Base-by-base conservation (phyloP, 2,113 vertebrate species). In the Mormyrus lacerda region DNA sequence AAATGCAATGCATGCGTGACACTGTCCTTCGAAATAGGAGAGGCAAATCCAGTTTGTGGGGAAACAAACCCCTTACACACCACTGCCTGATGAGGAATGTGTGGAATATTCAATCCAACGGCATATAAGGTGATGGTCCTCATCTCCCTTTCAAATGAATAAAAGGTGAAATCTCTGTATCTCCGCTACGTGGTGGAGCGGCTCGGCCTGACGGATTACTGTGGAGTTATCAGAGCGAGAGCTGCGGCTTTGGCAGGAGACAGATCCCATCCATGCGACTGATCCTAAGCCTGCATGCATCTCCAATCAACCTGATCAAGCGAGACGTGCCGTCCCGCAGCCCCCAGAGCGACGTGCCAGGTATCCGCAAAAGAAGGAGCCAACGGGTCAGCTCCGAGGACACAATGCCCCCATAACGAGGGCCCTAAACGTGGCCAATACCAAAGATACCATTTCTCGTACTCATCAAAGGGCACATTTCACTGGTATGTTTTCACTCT, bases 141-240 rank as follows among this genome's bases (percentile, higher is more conserved):
- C 95, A 97, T 99, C 96, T 98, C 97, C 97, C 97, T 97, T 97
- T 97, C 97, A 98, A 98, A 99, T 99, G 96, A 97, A 93, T 95
- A 95, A 94, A 79, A 90, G 92, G 93, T 95, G 92, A 96, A 96
- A 95, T 93, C 92, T 90, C 93, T 83, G 91, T 92, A 91, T 95
- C 90, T 91, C 95, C 95, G 93, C 92, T 93, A 95, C 92, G 92
- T 94, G 91, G 89, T 84, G 90, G 93, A 91, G 93, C 94, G 92
- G 95, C 96, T 96, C 95, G 95, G 93, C 93, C 95, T 94, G 94
- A 93, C 95, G 95, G 94, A 93, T 97, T 95, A 97, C 96, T 95
- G 96, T 95, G 94, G 95, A 95, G 95, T 95, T 96, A 97, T 96
- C 95, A 93, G 96, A 95, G 96, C 96, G 95, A 95, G 91, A 93